Base-by-base conservation (phyloP, 2,797 vertebrate species). In the Acomys russatus region DNA sequence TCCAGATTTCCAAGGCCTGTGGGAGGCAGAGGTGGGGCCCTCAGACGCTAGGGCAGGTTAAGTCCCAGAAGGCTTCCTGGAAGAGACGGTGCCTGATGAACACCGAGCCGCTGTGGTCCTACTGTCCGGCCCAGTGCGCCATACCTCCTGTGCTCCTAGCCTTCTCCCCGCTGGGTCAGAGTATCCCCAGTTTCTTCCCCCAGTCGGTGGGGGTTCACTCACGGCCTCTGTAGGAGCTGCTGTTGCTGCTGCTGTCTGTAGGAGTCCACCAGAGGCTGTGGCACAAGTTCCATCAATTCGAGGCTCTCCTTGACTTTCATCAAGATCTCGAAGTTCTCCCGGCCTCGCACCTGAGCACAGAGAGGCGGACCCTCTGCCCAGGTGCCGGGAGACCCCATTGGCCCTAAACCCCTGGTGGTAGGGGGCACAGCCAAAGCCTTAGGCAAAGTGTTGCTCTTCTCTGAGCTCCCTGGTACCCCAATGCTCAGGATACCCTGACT, bases 261-360 rank as follows among this genome's bases (percentile, higher is more conserved):
- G 2, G 99, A 99, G n/a, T 99, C 99, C 0, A 99, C 99, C 95
- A 99, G 98, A 56, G 99, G 99, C 98, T 99, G 99, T 0, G 99
- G 99, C n/a, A 99, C 99, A 97, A 99, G 98, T 98, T 99, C 99
- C 97, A 99, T 99, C 96, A 99, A 98, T 98, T 99, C 99, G 98
- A 99, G 98, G 95, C 99, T 99, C 98, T 99, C 99, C 98, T 99
- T 99, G 93, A 99, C 99, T 98, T 99, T 99, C 99, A 99, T 99
- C 97, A 99, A 98, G 97, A 99, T 99, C 98, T 99, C 99, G 14
- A 99, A 99, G 97, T 99, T 99, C 97, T 99, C 99, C 79, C 99
- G 98, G 82, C 99, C 99, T 64, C 99, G 99, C 20, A 99, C 99
- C 99, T 99, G 96, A 18, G 93, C 77, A 80, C 25, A 96, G 93